Conservation (phyloP, 2,797 vertebrate species). For the Rhinatrema bivittatum region DNA sequence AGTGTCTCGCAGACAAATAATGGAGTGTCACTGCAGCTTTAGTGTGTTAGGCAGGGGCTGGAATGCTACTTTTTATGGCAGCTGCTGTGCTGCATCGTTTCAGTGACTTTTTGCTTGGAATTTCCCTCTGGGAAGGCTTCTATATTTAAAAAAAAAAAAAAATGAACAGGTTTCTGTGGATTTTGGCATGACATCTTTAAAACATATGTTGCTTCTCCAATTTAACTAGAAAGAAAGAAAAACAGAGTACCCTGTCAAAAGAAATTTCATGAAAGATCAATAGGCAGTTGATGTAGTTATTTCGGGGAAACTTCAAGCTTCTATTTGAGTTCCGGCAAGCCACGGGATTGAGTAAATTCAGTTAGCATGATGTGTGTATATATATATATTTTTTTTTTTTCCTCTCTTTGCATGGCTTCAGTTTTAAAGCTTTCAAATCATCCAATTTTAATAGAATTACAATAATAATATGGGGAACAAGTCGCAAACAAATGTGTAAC, state of each 20-base stretch:
- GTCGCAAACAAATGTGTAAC: too few species aligned
- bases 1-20: background rate
- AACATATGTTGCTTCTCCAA: constrained; percentile 8
- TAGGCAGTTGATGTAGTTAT: background rate
- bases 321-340: constrained; percentile 5
- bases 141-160: background rate
- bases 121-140: constrained; percentile 18
- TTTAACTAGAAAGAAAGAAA: constrained; percentile 6
- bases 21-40: constrained; percentile 31
- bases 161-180: constrained; percentile 8
- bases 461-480: too few species aligned
- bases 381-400: background rate
- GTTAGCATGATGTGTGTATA: background rate
- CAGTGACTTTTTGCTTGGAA: constrained; percentile 17
- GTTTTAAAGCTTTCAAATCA: too few species aligned
- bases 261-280: constrained; percentile 2
- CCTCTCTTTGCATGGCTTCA: too few species aligned
- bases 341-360: constrained; percentile 1
- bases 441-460: too few species aligned
- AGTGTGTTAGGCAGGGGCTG: too few species aligned
- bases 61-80: constrained; percentile 17
- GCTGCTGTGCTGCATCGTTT: constrained; percentile 20
- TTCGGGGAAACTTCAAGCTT: constrained; percentile 2
- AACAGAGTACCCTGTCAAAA: background rate
- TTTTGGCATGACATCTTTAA: constrained; percentile 3